phyloP scores from a whole-genome alignment of 2,113 vertebrate species.

The Periophthalmus modestus region DNA sequence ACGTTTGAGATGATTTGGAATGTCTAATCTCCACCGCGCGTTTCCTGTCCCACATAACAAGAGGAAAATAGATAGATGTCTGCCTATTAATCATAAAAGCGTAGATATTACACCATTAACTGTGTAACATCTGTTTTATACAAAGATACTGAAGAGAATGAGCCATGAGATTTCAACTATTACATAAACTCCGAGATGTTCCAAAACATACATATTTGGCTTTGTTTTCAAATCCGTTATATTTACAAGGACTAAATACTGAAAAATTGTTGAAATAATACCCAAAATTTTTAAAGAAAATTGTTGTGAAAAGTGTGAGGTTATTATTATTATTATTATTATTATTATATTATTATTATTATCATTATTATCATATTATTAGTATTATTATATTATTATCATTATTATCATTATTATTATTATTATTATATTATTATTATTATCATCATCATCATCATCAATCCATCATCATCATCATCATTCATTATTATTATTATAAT shows the following conservation, averaged over 20 bases:
- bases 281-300: too few relatives aligned
- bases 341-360: too few relatives aligned
- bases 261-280: too few relatives aligned
- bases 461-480: too few relatives aligned
- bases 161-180: neutral
- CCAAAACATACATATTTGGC: neutral
- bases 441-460: too few relatives aligned
- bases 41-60: neutral
- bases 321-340: too few relatives aligned
- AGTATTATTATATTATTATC: too few relatives aligned
- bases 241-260: neutral
- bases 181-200: neutral
- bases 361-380: too few relatives aligned
- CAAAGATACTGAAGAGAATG: neutral
- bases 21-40: neutral
- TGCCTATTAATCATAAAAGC: neutral
- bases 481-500: too few relatives aligned
- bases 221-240: neutral
- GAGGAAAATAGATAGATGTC: neutral
- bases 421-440: too few relatives aligned
- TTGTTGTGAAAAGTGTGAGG: too few relatives aligned
- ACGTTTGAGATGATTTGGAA: constrained; percentile 2
- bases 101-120: neutral
- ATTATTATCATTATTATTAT: too few relatives aligned
- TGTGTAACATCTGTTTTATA: neutral